Evolutionary conservation across 2,888 invertebrate genomes (phyloP).

Genomic region (Tenthredo scrophulariae): DNA sequence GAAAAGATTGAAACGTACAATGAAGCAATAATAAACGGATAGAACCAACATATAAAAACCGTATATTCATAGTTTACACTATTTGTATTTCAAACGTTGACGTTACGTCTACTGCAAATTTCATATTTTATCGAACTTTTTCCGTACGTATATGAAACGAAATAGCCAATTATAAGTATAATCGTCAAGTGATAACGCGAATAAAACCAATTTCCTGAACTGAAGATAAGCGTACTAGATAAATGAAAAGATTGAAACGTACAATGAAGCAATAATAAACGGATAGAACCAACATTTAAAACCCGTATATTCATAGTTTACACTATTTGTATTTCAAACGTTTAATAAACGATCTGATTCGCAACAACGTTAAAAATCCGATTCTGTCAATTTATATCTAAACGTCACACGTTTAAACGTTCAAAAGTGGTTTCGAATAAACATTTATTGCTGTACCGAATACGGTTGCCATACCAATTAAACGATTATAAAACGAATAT

Average conservation of each 20-base stretch:
- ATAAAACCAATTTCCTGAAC: background rate
- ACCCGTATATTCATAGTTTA: background rate
- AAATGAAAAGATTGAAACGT: background rate
- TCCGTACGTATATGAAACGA: background rate
- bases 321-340: background rate
- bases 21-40: background rate
- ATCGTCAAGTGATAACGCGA: background rate
- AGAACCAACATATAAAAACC: background rate
- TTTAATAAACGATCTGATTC: background rate
- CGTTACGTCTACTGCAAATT: background rate
- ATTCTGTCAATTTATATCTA: background rate
- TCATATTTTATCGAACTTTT: background rate
- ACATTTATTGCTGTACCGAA: background rate
- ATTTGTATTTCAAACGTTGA: background rate
- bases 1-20: background rate
- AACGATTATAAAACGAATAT: background rate
- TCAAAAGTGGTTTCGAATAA: slow-evolving; percentile 1
- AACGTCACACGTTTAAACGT: background rate
- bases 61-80: background rate
- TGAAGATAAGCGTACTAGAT: background rate
- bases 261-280: slow-evolving; percentile 4
- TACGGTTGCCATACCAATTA: slow-evolving; percentile 4
- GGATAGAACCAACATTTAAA: background rate
- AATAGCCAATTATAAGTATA: background rate
- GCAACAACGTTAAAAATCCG: background rate